phyloP scores from a whole-genome alignment of 1,140 invertebrate genomes.

The Drosophila nikananu region DNA sequence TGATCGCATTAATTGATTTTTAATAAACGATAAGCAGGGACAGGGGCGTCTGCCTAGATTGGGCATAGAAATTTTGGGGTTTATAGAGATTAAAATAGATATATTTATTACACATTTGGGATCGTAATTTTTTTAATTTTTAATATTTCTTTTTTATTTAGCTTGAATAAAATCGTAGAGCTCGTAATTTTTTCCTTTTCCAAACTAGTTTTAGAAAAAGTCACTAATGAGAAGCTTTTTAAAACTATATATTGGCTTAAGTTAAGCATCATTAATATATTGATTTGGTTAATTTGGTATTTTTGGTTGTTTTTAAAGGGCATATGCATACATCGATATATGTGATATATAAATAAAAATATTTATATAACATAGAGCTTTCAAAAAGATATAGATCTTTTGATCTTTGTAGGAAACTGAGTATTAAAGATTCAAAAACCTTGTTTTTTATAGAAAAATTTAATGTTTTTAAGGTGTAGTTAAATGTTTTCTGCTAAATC shows the following conservation, averaged over 20 bases:
- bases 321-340: neutral
- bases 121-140: no score
- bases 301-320: neutral
- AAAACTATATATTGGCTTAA: neutral
- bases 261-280: neutral
- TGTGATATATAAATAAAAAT: no score
- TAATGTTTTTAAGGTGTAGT: no score
- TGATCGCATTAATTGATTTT: conserved; percentile 71
- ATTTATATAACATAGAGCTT: no score
- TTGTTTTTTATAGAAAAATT: no score
- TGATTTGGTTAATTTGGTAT: neutral
- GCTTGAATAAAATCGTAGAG: neutral
- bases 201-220: neutral
- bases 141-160: no score
- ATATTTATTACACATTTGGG: no score
- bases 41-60: conserved; percentile 7
- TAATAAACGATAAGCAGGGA: conserved; percentile 55
- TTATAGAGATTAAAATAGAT: neutral
- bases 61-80: neutral
- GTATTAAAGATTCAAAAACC: no score
- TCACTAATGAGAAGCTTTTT: neutral
- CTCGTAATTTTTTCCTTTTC: neutral
- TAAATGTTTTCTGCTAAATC: no score
- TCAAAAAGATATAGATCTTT: no score
- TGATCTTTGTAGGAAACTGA: no score